Base-by-base conservation (phyloP, 2,888 invertebrate species). In the Drosophila ezoana region DNA sequence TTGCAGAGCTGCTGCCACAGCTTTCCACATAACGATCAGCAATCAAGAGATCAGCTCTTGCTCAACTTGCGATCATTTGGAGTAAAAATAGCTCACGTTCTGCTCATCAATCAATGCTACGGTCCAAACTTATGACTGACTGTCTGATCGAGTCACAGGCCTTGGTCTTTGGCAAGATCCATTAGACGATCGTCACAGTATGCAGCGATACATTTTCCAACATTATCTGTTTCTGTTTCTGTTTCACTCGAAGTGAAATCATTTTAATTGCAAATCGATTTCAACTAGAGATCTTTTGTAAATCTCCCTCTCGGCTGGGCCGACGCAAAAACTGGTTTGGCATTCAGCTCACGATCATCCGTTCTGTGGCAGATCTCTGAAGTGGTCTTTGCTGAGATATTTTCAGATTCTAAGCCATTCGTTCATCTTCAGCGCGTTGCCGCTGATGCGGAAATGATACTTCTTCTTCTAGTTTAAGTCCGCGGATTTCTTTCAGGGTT, bases 251-350 rank as follows among this genome's bases (percentile, higher is more conserved):
- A 89, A 89, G 90, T 88, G 85, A 89, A 86, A 86, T 90, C 89
- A 89, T 44, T 45, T 56, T 80, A 84, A 90, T 87, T 75, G 78
- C 81, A 71, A 89, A 87, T 90, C 81, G 81, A 90, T 87, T 78
- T 75, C 72, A 75, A 70, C 58, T 61, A 20, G 63, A 64, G 45
- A 32, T 40, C 32, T 14, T 5, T 11, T 6, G 37, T 20, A 53
- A 18, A 23, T 70, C 60, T 59, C 41, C 35, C 40, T 43, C 18
- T 28, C 8, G 23, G 8, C 23, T 28, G 23, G n/a, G 35, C 5
- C 40, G 76, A 77, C 77, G 80, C 73, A 64, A 76, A 87, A 90
- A 90, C 84, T 83, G 79, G 88, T 89, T 89, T 75, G 58, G 10
- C 58, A 68, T 51, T 63, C 63, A 52, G 11, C 52, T 28, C 28